A percentile compares a stretch with the other conserved stretches of the same genome.
Evolutionary conservation across 2,797 vertebrate species (phyloP).

Genomic region (Diglossa cyanea): DNA sequence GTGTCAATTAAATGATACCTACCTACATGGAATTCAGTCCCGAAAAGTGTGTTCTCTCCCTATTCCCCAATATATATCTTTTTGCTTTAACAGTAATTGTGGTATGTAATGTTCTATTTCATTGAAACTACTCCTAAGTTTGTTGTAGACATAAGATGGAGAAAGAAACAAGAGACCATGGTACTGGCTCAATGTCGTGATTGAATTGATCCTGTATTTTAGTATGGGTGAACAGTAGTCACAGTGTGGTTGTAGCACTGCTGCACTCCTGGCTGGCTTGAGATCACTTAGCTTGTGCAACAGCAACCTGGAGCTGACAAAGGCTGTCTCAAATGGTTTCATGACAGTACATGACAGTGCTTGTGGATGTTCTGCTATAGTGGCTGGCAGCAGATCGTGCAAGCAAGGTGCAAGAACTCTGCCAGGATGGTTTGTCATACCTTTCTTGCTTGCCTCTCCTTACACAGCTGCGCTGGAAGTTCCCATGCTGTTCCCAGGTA

Average conservation of each 20-base stretch:
- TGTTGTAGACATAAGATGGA: background rate
- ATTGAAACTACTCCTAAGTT: background rate
- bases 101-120: background rate
- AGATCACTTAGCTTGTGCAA: background rate
- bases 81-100: background rate
- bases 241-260: background rate
- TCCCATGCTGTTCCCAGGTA: background rate
- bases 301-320: background rate
- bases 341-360: background rate
- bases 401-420: background rate
- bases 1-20: background rate
- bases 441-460: background rate
- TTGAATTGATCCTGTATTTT: background rate
- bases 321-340: background rate
- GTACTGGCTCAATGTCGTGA: rapidly evolving
- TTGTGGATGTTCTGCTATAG: background rate
- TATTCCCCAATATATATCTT: background rate
- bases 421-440: background rate
- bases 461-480: background rate
- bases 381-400: background rate
- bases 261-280: rapidly evolving
- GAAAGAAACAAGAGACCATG: background rate
- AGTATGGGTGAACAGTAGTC: background rate
- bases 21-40: background rate
- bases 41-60: background rate